Evolutionary conservation across 2,113 vertebrate species (phyloP), one percentile per base, ranked within the genome.

Genomic region (Rousettus leschenaultii): DNA sequence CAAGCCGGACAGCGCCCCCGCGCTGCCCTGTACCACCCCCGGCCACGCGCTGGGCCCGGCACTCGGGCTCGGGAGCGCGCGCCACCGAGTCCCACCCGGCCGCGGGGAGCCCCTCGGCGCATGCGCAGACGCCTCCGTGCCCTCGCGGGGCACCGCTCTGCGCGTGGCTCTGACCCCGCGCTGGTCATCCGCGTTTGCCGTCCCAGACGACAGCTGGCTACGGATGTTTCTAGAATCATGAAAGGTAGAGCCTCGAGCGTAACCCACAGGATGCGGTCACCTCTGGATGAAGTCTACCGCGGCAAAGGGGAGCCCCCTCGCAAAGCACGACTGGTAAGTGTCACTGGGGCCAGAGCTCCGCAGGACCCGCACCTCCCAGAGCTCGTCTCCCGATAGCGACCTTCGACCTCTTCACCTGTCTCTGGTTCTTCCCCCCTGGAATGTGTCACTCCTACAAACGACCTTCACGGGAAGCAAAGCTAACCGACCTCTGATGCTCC

Each of bases 1-100:
- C 57, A 65, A 43, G n/a, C 55, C 33, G 66, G 74, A 66, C 16
- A 22, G 63, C 45, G 68, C 82, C 6, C 30, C 6, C 1, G n/a
- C 1, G 3, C 10, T 53, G 48, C 14, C 26, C 63, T 13, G n/a
- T 4, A 9, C 26, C 28, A 14, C 38, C 13, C 40, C 14, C 19
- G 4, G 1, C 7, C 15, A 6, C 1, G 2, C 0, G 1, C 55
- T n/a, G 14, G 1, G 22, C 22, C 21, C 57, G 6, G 55, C 73
- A 35, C 24, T 40, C 6, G 19, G 45, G 84, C 66, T 70, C 2
- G 30, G 48, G 33, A 68, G 61, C 21, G 21, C 7, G n/a, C n/a
- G 53, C 53, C 53, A 18, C 53, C 16, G 51, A 13, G 51, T 45
- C 43, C 10, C 45, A 48, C 45, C 11, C 2, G 51, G 51, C 51